A percentile compares a stretch with the other conserved stretches of the same genome.
Evolutionary conservation across 2,888 invertebrate genomes (phyloP).

Genomic region (Aphidius colemani): DNA sequence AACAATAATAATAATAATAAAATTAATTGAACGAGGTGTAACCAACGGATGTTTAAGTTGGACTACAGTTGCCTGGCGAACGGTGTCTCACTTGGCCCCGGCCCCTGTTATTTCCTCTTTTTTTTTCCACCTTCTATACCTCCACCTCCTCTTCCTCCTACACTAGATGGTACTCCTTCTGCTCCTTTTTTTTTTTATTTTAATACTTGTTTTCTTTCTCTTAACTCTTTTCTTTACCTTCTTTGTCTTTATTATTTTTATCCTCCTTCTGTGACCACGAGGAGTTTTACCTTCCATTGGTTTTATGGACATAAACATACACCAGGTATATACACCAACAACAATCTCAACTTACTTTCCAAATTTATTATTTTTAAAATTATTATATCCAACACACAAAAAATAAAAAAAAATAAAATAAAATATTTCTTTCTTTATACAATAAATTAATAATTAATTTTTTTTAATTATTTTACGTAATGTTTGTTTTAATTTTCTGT

Average conservation of each 20-base stretch:
- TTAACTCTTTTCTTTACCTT: neutral
- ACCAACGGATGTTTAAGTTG: no score
- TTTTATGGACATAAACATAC: neutral
- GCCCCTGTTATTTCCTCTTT: neutral
- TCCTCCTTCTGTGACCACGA: neutral
- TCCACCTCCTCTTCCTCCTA: conserved; percentile 10
- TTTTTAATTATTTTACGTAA: no score
- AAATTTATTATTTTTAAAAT: neutral
- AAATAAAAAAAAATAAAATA: no score
- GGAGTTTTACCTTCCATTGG: conserved; percentile 14
- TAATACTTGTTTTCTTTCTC: neutral
- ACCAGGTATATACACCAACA: neutral
- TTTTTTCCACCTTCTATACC: conserved; percentile 9
- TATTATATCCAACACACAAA: no score
- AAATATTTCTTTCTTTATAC: neutral
- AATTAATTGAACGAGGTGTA: no score
- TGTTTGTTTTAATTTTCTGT: no score
- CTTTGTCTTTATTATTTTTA: conserved; percentile 9
- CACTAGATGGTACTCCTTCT: neutral
- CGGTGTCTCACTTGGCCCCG: no score
- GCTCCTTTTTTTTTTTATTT: no score
- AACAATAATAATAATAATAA: no score
- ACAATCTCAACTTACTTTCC: conserved; percentile 16
- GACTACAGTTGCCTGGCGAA: no score
- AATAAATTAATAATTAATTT: neutral